Evolutionary conservation across 1,140 invertebrate species (phyloP).

Genomic region (Armadillidium nasatum): DNA sequence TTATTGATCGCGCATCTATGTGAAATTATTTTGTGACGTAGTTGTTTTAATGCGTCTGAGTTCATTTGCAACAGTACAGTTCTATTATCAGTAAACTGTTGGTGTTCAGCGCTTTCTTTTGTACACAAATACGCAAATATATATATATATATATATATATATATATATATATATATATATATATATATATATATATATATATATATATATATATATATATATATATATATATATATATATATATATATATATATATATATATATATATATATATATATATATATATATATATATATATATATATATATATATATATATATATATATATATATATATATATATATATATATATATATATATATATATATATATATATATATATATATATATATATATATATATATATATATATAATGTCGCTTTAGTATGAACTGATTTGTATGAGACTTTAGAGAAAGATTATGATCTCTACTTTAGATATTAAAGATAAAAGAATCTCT

Average conservation of each 20-base stretch:
- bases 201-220: conserved; percentile 16
- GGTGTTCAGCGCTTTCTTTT: too few species aligned
- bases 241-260: conserved; percentile 5
- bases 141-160: neutral
- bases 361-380: conserved; percentile 3
- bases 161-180: neutral
- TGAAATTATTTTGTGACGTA: too few species aligned
- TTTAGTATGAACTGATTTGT: too few species aligned
- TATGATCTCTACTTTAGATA: too few species aligned
- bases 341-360: conserved; percentile 21
- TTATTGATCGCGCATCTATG: too few species aligned
- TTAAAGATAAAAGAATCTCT: too few species aligned
- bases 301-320: conserved; percentile 21
- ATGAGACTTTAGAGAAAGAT: too few species aligned
- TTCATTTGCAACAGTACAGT: too few species aligned
- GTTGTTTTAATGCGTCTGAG: too few species aligned
- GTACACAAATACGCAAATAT: too few species aligned
- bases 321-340: conserved; percentile 22
- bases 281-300: conserved; percentile 16
- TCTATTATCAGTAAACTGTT: too few species aligned
- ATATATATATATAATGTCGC: too few species aligned
- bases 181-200: neutral
- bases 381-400: neutral
- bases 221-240: neutral
- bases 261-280: conserved; percentile 16